Evolutionary conservation across 1,140 invertebrate genomes (phyloP).

Genomic region (Rhynchophorus ferrugineus): DNA sequence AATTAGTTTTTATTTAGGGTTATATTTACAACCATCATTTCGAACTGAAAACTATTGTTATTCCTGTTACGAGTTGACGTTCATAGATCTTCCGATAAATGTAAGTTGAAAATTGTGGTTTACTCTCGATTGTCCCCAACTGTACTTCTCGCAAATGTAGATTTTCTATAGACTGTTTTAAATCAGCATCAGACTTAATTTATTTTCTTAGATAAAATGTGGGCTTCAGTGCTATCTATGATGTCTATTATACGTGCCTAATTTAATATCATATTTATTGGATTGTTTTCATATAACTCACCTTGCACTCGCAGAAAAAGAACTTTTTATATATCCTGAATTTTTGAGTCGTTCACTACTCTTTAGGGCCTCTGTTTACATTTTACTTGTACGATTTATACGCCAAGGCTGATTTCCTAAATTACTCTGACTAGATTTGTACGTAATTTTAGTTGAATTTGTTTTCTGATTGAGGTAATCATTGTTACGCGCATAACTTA

Average conservation of each 20-base stretch:
- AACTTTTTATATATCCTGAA: conserved; percentile 1
- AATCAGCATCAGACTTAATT: neutral
- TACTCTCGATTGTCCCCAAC: neutral
- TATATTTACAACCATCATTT: no score
- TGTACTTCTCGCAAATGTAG: conserved; percentile 3
- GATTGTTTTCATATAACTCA: conserved; percentile 11
- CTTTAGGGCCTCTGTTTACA: no score
- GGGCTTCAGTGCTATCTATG: conserved; percentile 3
- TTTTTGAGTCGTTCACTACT: no score
- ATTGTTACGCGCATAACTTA: neutral
- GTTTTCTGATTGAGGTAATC: neutral
- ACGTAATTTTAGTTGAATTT: neutral
- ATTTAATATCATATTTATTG: conserved; percentile 1
- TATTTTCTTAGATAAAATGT: conserved; percentile 4
- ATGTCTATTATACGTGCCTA: conserved; percentile 1
- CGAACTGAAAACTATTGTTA: no score
- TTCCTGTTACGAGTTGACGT: no score
- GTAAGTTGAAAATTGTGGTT: no score
- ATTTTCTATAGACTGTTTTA: conserved; percentile 1
- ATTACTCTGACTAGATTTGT: neutral
- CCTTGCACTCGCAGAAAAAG: conserved; percentile 14
- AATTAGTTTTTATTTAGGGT: no score
- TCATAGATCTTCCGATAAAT: no score
- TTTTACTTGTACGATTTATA: no score
- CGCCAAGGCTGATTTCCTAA: neutral